These are phyloP conservation scores for Pelecanus crispus DNA, from an alignment of 2,113 vertebrate genomes.

Conservation along the genomic window DNA sequence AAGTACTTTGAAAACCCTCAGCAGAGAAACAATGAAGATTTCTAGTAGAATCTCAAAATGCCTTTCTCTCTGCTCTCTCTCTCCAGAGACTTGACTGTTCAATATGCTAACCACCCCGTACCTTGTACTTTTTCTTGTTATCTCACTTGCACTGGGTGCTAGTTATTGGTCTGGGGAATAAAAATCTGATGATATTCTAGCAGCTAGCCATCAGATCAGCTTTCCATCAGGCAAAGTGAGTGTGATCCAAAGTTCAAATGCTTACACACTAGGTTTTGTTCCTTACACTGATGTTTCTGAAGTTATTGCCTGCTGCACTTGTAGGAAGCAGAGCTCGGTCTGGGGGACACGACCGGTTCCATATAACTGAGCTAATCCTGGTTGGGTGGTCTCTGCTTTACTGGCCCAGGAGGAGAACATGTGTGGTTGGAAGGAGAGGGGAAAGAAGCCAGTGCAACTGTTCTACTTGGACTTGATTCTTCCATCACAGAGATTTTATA, in stretches of 20 bases:
- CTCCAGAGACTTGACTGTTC: constrained; percentile 8
- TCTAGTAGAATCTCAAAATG: constrained; percentile 5
- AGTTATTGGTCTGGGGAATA: background rate
- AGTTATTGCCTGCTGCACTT: background rate
- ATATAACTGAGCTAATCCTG: background rate
- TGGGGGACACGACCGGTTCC: background rate
- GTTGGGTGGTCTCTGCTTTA: background rate
- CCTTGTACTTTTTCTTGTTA: background rate
- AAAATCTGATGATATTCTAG: background rate
- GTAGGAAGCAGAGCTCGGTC: background rate
- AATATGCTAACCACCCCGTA: background rate
- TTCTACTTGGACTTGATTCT: background rate
- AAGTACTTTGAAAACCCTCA: background rate
- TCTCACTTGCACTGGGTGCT: constrained; percentile 1
- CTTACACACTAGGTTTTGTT: background rate
- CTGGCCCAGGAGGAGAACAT: background rate
- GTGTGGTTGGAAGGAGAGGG: background rate
- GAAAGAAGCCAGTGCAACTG: background rate
- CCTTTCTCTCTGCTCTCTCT: background rate
- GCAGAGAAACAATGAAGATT: constrained; percentile 6
- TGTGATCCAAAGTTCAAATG: background rate
- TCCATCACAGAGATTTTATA: background rate
- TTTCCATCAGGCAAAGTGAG: background rate
- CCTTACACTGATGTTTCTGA: background rate
- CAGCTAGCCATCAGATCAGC: background rate